phyloP scores from a whole-genome alignment of 2,888 invertebrate genomes.

The Hypena proboscidalis region DNA sequence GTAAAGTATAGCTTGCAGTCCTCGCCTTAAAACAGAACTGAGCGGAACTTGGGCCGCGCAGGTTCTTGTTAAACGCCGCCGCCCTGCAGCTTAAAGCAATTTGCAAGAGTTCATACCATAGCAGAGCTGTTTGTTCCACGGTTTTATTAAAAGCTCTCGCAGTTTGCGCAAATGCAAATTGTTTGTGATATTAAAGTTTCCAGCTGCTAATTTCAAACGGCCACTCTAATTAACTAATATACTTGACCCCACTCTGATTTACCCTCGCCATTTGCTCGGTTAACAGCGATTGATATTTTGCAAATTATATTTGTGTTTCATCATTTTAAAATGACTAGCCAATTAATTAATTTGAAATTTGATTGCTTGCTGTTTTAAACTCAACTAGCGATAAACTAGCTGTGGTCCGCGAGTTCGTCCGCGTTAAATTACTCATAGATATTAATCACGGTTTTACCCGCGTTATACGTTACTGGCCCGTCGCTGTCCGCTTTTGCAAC shows the following conservation, averaged over 20 bases:
- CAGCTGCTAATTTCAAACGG: slow-evolving; percentile 30
- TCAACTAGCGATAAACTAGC: no score
- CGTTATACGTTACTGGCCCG: no score
- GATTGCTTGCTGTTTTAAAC: no score
- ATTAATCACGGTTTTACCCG: no score
- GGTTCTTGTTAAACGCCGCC: slow-evolving; percentile 76
- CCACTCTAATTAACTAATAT: slow-evolving; percentile 33
- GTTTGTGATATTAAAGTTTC: slow-evolving; percentile 68
- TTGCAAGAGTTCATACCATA: slow-evolving; percentile 77
- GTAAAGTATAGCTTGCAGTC: slow-evolving; percentile 18
- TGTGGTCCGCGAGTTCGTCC: no score
- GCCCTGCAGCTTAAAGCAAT: slow-evolving; percentile 79
- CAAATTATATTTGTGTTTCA: no score
- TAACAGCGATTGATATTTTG: not conserved
- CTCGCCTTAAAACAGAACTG: slow-evolving; percentile 64
- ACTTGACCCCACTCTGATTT: slow-evolving; percentile 24
- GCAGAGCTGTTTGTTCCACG: slow-evolving; percentile 68
- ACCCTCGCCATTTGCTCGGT: not conserved
- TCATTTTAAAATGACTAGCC: no score
- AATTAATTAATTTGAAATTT: no score
- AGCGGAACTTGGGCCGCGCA: slow-evolving; percentile 70
- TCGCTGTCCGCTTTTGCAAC: no score
- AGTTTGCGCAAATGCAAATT: slow-evolving; percentile 67
- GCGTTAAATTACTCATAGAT: no score
- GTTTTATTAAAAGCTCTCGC: slow-evolving; percentile 75